Base-by-base conservation (phyloP, 1,140 invertebrate genomes). In the Drosophila ercepeae region DNA sequence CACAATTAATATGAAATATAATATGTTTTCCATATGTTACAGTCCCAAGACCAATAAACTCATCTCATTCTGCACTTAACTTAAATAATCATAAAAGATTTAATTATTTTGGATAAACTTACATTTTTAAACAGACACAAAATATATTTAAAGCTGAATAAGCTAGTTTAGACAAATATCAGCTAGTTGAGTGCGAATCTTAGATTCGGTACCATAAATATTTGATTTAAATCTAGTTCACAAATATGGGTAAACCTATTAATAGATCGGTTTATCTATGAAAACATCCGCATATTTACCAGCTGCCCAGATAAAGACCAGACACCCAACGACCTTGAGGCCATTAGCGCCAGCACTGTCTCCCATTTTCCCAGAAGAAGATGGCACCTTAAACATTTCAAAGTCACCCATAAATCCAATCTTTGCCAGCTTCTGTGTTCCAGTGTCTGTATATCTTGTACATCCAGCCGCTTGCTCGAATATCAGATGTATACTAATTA, bases 241-340 rank as follows among this genome's bases (percentile, higher is more conserved):
- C 50, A 73, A 63, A 64, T 52, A 63, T 55, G 27, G 25, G 3
- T 2, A 19, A 8, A 23, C 11, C 49, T 73, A 73, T 73, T 63
- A 54, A 73, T 73, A 73, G 45, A 18, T 23, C 14, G 7, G 36
- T 42, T 52, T 73, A 63, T 63, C 55, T 72, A 6, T 4, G n/a
- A 63, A 73, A 73, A 63, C 57, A 61, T 48, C 69, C 50, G 69
- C 69, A 73, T 68, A 45, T 68, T 67, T 68, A 36, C 61, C 46
- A 16, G 1, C 1, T 27, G 49, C 41, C 63, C 27, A 53, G 64
- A 68, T 68, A 68, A 53, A 8, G 14, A 6, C 6, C 29, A 67
- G 64, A 53, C 60, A 44, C 45, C n/a, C 16, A 46, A 32, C 14
- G 68, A 60, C 69, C 68, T 71, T 59, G 53, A 14, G 6, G 45